Evolutionary conservation across 2,888 invertebrate genomes (phyloP).

Genomic region (Teleogryllus oceanicus): DNA sequence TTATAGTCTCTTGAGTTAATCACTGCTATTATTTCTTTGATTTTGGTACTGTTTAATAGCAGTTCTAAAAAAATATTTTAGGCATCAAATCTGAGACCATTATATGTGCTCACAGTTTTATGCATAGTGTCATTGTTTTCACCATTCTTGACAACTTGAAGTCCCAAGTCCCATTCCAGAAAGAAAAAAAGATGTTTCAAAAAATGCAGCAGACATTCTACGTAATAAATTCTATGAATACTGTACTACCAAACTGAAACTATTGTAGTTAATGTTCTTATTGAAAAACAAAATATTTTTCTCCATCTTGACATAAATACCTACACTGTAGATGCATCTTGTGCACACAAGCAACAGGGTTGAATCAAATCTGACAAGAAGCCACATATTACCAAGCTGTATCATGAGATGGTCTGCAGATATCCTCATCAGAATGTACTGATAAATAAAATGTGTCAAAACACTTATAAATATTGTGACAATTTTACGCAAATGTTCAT

Average conservation of each 20-base stretch:
- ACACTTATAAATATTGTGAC: too few relatives aligned
- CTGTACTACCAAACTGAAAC: neutral
- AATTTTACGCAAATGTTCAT: too few relatives aligned
- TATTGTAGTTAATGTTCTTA: neutral
- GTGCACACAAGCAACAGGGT: neutral
- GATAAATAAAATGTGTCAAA: too few relatives aligned
- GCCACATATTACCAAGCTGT: too few relatives aligned
- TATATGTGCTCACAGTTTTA: neutral
- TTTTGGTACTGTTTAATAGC: neutral
- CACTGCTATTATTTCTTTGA: constrained; percentile 18
- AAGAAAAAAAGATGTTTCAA: neutral
- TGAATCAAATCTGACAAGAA: neutral
- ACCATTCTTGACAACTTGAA: constrained; percentile 11
- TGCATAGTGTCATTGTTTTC: neutral
- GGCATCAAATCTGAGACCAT: constrained; percentile 6
- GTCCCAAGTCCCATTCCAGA: constrained; percentile 6
- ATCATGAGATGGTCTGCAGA: too few relatives aligned
- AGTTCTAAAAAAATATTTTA: constrained; percentile 1
- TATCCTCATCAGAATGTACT: too few relatives aligned
- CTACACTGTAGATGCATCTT: neutral
- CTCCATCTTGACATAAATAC: neutral
- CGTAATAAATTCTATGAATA: neutral
- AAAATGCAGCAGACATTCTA: neutral
- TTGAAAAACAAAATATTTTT: neutral
- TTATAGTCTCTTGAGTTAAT: constrained; percentile 20